These are phyloP conservation scores for Mesoclemmys tuberculata DNA, from an alignment of 2,113 vertebrate genomes.

Conservation along the genomic window DNA sequence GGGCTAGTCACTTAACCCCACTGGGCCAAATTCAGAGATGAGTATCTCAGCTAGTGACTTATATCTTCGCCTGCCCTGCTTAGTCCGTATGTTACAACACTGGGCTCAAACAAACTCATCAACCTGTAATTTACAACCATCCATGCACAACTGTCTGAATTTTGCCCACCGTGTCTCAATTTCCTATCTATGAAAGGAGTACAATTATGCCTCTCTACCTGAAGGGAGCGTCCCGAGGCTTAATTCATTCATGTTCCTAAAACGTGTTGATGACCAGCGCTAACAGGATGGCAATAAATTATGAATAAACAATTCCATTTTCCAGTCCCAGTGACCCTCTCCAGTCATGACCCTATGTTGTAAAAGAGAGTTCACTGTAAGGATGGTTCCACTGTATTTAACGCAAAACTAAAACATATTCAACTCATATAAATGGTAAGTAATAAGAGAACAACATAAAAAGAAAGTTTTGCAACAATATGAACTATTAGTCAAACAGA, in stretches of 20 bases:
- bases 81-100: neutral
- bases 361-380: neutral
- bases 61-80: neutral
- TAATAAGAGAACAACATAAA: conserved; percentile 48
- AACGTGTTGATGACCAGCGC: neutral
- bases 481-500: conserved; percentile 30
- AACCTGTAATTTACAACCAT: neutral
- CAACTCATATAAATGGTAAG: neutral
- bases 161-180: neutral
- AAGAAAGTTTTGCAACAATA: conserved; percentile 29
- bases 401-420: conserved; percentile 38
- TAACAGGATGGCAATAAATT: neutral
- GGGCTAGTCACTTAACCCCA: neutral
- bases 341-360: neutral
- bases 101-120: neutral
- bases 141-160: neutral
- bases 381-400: neutral
- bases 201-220: neutral
- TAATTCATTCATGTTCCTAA: neutral
- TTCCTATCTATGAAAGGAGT: neutral
- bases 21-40: neutral
- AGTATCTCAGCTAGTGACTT: neutral
- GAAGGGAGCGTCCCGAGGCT: neutral
- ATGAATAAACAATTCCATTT: neutral
- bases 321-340: neutral